A percentile compares a stretch with the other conserved stretches of the same genome.
phyloP scores from a whole-genome alignment of 2,113 vertebrate species.

The Gadus chalcogrammus region DNA sequence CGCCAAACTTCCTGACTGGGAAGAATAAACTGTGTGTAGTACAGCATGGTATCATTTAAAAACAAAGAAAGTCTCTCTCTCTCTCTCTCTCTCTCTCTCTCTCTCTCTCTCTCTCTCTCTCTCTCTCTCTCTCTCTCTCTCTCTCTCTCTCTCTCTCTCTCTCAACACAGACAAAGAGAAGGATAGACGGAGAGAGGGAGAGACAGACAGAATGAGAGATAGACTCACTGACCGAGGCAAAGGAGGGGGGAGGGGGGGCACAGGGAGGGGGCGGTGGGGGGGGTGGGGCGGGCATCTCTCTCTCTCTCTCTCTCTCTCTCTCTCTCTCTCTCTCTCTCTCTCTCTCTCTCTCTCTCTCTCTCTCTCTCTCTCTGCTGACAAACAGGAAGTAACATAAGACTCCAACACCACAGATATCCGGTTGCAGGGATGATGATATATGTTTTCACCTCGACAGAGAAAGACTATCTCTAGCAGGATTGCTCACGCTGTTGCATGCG shows the following conservation, averaged over 20 bases:
- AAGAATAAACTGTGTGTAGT: too few relatives aligned
- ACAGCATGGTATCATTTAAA: too few relatives aligned
- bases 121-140: background rate
- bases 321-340: background rate
- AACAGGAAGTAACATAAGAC: too few relatives aligned
- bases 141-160: background rate
- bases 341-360: background rate
- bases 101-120: too few relatives aligned
- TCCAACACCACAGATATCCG: too few relatives aligned
- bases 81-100: background rate
- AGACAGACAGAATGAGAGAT: background rate
- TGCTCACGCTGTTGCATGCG: too few relatives aligned
- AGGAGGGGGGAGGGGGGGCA: constrained; percentile 81
- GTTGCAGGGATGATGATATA: too few relatives aligned
- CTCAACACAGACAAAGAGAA: background rate
- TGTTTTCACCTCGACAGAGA: too few relatives aligned
- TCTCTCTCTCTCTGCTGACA: background rate
- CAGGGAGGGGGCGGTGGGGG: constrained; percentile 87
- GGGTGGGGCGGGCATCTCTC: constrained; percentile 70
- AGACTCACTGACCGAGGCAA: constrained; percentile 74
- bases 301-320: background rate
- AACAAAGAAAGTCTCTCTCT: constrained; percentile 4
- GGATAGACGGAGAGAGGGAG: background rate
- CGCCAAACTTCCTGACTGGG: too few relatives aligned
- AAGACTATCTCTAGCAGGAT: too few relatives aligned